Evolutionary conservation across 2,797 vertebrate species (phyloP).

Genomic region (Catostomus latipinnis): DNA sequence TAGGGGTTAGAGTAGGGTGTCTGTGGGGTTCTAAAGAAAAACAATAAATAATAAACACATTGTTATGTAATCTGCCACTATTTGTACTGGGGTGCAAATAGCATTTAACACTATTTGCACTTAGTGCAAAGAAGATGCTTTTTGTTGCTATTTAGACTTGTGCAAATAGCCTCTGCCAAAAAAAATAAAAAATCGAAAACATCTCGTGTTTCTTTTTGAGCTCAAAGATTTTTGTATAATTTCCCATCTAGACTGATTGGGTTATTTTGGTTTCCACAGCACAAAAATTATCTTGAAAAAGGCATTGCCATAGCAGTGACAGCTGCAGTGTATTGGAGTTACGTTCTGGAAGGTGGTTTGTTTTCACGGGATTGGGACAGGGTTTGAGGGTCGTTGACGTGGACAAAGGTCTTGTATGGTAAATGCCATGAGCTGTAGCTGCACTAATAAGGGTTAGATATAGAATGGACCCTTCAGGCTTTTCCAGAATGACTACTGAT

Average conservation of each 20-base stretch:
- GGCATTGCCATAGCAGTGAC: conserved; percentile 53
- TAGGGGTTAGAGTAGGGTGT: too few relatives aligned
- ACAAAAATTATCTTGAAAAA: conserved; percentile 50
- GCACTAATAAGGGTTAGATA: conserved; percentile 51
- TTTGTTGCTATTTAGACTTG: too few relatives aligned
- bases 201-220: too few relatives aligned
- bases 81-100: too few relatives aligned
- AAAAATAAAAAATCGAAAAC: too few relatives aligned
- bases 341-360: conserved; percentile 41
- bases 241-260: conserved; percentile 17
- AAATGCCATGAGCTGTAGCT: conserved; percentile 52
- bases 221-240: conserved; percentile 17
- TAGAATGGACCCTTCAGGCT: conserved; percentile 32
- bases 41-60: too few relatives aligned
- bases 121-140: too few relatives aligned
- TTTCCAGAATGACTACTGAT: conserved; percentile 47
- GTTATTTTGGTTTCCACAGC: conserved; percentile 46
- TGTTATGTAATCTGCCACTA: too few relatives aligned
- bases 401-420: conserved; percentile 46
- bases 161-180: too few relatives aligned
- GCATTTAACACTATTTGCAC: too few relatives aligned
- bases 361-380: conserved; percentile 25
- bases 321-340: conserved; percentile 25
- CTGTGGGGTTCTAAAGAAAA: too few relatives aligned
- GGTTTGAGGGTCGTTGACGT: conserved; percentile 40